A percentile compares a stretch with the other conserved stretches of the same genome.
phyloP scores from a whole-genome alignment of 2,113 vertebrate species.

The Saccopteryx leptura region DNA sequence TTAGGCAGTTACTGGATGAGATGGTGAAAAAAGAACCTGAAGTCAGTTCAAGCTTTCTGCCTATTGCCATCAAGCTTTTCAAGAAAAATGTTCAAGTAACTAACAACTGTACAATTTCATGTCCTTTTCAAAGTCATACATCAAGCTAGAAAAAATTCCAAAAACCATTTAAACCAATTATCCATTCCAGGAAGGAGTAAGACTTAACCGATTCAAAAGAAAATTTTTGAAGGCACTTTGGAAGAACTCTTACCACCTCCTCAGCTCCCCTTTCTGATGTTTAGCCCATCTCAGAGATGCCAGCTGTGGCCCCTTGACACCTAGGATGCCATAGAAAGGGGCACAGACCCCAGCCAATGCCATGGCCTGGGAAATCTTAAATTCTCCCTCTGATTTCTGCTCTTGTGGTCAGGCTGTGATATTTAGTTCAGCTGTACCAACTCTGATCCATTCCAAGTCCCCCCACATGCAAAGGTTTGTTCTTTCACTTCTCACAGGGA shows the following conservation, averaged over 20 bases:
- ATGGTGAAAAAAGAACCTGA: constrained; percentile 5
- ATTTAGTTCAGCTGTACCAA: not conserved
- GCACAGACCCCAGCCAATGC: not conserved
- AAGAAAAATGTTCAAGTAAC: constrained; percentile 47
- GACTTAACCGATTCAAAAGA: constrained; percentile 34
- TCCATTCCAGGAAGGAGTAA: constrained; percentile 50
- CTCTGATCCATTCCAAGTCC: not conserved
- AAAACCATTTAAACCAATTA: constrained; percentile 35
- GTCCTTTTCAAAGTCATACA: constrained; percentile 32
- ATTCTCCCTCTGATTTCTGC: not conserved
- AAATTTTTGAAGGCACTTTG: not conserved
- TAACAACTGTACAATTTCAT: constrained; percentile 36
- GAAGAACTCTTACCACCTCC: not conserved
- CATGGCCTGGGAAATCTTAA: not conserved
- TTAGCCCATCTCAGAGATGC: not conserved
- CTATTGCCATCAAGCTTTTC: constrained; percentile 44
- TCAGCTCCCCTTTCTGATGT: not conserved
- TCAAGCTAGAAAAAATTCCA: constrained; percentile 52
- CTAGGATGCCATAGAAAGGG: not conserved
- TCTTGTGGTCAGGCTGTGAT: not conserved
- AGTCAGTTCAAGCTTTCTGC: constrained; percentile 6
- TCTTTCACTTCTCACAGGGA: not conserved
- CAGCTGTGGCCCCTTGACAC: not conserved
- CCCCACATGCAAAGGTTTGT: not conserved
- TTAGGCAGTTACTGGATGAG: not conserved